Percentiles rank a stretch among this genome's conserved stretches.
These are phyloP conservation scores for Oryctes rhinoceros DNA, from an alignment of 1,140 invertebrate species.

Conservation along the genomic window DNA sequence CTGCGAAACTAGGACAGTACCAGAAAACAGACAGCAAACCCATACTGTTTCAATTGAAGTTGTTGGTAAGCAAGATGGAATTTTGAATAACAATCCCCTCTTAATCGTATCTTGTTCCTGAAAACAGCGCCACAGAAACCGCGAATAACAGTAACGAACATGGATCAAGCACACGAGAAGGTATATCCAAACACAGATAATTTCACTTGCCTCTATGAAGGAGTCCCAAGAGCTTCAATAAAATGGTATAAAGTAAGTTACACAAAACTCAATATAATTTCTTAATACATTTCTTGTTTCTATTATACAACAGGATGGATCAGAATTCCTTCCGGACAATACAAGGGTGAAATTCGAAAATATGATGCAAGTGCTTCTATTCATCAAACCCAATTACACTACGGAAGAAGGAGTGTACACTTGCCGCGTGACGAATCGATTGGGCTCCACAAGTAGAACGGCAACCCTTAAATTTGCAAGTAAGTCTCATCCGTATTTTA, in stretches of 20 bases:
- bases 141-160: too few relatives aligned
- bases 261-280: not conserved
- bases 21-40: too few relatives aligned
- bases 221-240: constrained; percentile 11
- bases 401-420: constrained; percentile 3
- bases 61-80: too few relatives aligned
- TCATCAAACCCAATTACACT: not conserved
- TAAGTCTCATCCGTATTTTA: not conserved
- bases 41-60: too few relatives aligned
- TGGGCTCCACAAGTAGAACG: not conserved
- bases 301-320: not conserved
- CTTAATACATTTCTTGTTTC: not conserved
- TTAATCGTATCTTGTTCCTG: not conserved
- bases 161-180: not conserved
- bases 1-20: too few relatives aligned
- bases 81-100: too few relatives aligned
- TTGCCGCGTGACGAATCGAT: not conserved
- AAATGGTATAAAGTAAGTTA: constrained; percentile 18
- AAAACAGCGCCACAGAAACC: too few relatives aligned
- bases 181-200: constrained; percentile 1
- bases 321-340: constrained; percentile 9
- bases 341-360: not conserved
- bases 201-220: not conserved
- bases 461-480: constrained; percentile 14
- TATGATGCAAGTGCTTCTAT: constrained; percentile 8